phyloP scores from a whole-genome alignment of 1,140 invertebrate species.

The Aporrectodea caliginosa region DNA sequence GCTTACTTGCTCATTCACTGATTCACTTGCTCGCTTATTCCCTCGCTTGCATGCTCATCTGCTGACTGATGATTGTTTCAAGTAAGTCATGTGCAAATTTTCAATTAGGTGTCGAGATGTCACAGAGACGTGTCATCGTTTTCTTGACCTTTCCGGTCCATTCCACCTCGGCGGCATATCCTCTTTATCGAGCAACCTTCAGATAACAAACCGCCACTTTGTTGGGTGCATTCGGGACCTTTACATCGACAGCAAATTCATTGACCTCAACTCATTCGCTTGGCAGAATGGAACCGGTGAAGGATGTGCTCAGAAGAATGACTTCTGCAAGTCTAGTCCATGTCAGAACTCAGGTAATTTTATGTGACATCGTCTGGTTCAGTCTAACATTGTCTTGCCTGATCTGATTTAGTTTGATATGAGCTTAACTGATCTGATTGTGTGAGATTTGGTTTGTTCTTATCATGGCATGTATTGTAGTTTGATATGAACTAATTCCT shows the following conservation, averaged over 20 bases:
- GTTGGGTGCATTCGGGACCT: conserved; percentile 88
- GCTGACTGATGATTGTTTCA: too few relatives aligned
- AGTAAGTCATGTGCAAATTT: too few relatives aligned
- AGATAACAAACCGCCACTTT: conserved; percentile 74
- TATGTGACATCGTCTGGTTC: too few relatives aligned
- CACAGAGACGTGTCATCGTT: conserved; percentile 89
- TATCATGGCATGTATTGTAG: not conserved
- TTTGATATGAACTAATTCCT: not conserved
- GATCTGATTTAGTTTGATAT: too few relatives aligned
- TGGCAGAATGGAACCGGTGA: conserved; percentile 81
- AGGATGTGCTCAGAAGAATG: conserved; percentile 80
- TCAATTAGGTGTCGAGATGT: conserved; percentile 74
- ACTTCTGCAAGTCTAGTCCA: conserved; percentile 74
- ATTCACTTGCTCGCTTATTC: too few relatives aligned
- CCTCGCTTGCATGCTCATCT: too few relatives aligned
- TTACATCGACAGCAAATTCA: conserved; percentile 77
- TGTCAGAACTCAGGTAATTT: conserved; percentile 73
- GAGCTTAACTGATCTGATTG: not conserved
- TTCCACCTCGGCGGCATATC: conserved; percentile 91
- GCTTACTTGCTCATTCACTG: too few relatives aligned
- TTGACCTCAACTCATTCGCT: conserved; percentile 85
- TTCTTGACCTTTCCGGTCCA: conserved; percentile 91
- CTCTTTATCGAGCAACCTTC: not conserved
- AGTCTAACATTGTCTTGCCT: too few relatives aligned
- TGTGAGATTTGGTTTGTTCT: not conserved